Evolutionary conservation across 2,888 invertebrate genomes (phyloP).

Genomic region (Diaphora mendica): DNA sequence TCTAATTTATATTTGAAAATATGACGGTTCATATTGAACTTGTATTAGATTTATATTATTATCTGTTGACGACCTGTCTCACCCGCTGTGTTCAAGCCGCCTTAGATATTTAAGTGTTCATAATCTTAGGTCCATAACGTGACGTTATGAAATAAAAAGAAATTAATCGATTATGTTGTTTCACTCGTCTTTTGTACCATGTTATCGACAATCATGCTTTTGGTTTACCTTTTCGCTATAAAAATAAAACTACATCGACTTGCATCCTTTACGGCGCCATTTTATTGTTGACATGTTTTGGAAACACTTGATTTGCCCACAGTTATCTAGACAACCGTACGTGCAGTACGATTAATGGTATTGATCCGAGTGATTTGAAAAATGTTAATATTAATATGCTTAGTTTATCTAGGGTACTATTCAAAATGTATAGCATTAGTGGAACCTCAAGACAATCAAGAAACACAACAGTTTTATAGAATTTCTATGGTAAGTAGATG

Average conservation of each 20-base stretch:
- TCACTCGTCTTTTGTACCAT: slow-evolving; percentile 43
- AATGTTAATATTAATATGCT: slow-evolving; percentile 36
- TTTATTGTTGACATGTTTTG: slow-evolving; percentile 44
- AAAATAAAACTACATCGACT: slow-evolving; percentile 23
- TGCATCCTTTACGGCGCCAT: slow-evolving; percentile 21
- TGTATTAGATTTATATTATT: not conserved
- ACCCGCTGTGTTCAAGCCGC: not conserved
- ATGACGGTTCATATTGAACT: not conserved
- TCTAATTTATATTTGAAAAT: not conserved
- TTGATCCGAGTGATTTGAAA: slow-evolving; percentile 25
- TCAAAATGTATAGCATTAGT: slow-evolving; percentile 16
- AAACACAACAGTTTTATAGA: slow-evolving; percentile 53
- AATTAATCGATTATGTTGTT: slow-evolving; percentile 44
- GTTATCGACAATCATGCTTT: slow-evolving; percentile 28
- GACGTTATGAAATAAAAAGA: slow-evolving; percentile 58
- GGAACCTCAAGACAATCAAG: slow-evolving; percentile 24
- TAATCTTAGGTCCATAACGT: slow-evolving; percentile 40
- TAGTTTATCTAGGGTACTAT: slow-evolving; percentile 30
- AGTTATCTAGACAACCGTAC: slow-evolving; percentile 37
- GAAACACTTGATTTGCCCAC: slow-evolving; percentile 37
- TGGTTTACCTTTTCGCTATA: slow-evolving; percentile 34
- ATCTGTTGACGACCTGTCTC: not conserved
- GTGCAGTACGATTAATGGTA: slow-evolving; percentile 25
- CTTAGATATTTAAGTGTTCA: slow-evolving; percentile 8
- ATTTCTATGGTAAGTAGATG: slow-evolving; percentile 70